Conservation (phyloP, 1,140 invertebrate species). For the Alviniconcha marisindica region DNA sequence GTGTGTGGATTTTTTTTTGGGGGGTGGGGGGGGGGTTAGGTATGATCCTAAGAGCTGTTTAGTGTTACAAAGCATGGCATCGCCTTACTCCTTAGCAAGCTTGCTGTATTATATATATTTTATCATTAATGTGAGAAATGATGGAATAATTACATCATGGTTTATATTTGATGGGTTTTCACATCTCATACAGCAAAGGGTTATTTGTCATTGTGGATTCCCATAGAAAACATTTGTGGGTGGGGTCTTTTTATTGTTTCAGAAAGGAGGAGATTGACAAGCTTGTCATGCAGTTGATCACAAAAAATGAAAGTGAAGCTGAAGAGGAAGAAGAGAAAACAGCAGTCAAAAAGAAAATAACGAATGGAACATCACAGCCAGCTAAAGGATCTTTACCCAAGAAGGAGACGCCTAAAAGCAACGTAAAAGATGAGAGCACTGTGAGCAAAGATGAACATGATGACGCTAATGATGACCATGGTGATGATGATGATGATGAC, state of each 20-base stretch:
- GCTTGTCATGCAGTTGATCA: slow-evolving; percentile 27
- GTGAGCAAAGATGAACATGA: not conserved
- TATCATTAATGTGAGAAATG: no score
- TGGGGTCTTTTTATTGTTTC: not conserved
- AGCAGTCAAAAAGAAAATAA: not conserved
- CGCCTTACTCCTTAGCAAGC: no score
- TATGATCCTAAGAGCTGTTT: no score
- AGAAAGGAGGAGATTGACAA: slow-evolving; percentile 30
- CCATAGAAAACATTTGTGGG: no score
- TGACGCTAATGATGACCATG: not conserved
- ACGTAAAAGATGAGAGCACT: not conserved
- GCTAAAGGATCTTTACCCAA: not conserved
- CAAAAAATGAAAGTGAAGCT: not conserved
- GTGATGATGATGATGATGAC: slow-evolving; percentile 19
- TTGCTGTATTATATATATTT: no score
- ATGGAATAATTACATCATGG: no score
- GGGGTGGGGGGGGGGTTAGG: no score
- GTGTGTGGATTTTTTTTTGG: no score
- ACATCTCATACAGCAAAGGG: no score
- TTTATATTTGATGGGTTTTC: no score
- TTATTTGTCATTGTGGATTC: no score
- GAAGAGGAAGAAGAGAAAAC: slow-evolving; percentile 13
- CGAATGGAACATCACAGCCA: not conserved
- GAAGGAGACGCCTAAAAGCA: not conserved
- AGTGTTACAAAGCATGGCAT: no score